Percentiles rank a stretch among this genome's conserved stretches.
These are phyloP conservation scores for Ichneumoninae sp. DNA, from an alignment of 2,888 invertebrate species.

Conservation along the genomic window DNA sequence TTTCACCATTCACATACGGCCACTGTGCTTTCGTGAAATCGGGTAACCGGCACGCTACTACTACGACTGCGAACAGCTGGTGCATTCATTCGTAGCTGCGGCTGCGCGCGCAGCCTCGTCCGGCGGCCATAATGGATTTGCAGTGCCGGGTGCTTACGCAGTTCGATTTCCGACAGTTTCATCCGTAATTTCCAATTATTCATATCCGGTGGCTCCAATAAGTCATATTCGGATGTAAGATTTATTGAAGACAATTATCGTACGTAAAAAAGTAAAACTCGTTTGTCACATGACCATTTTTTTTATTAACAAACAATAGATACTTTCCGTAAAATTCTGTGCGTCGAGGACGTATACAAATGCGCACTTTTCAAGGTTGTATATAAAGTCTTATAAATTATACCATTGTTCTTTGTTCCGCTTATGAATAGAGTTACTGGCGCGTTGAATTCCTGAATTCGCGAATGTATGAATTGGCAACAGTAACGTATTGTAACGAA, in stretches of 20 bases:
- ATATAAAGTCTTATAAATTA: slow-evolving; percentile 7
- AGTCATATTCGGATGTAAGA: background rate
- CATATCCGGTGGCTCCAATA: background rate
- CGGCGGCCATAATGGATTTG: slow-evolving; percentile 9
- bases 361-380: background rate
- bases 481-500: background rate
- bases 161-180: background rate
- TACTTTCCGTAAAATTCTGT: slow-evolving; percentile 13
- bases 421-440: background rate
- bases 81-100: background rate
- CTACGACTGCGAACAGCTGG: slow-evolving; percentile 12
- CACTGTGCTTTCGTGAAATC: background rate
- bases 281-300: background rate
- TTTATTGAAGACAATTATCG: background rate
- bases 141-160: background rate
- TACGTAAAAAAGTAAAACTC: background rate
- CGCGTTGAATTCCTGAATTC: background rate
- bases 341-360: background rate
- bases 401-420: background rate
- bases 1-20: slow-evolving; percentile 37
- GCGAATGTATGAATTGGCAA: background rate
- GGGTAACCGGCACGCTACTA: background rate
- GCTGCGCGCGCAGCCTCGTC: background rate
- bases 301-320: slow-evolving; percentile 8
- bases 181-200: background rate